Percentiles rank a stretch among this genome's conserved stretches.
phyloP scores from a whole-genome alignment of 2,113 vertebrate species.

The Mesembrinibis cayennensis region DNA sequence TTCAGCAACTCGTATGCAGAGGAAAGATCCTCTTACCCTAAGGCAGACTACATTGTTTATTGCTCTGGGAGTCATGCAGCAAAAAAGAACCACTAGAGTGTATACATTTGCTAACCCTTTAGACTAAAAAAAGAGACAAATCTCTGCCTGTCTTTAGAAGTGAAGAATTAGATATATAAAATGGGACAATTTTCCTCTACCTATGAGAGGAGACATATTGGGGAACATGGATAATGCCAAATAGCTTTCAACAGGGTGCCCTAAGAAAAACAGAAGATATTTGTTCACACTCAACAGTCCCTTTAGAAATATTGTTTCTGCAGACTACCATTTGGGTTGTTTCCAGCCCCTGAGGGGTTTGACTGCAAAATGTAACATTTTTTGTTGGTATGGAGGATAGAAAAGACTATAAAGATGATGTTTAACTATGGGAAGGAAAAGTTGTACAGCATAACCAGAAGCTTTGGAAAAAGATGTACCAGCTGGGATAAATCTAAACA shows the following conservation, averaged over 20 bases:
- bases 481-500: not conserved
- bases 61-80: not conserved
- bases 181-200: not conserved
- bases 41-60: not conserved
- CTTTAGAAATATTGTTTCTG: conserved; percentile 51
- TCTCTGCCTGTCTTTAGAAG: not conserved
- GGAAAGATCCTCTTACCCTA: not conserved
- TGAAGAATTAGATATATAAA: not conserved
- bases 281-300: conserved; percentile 59
- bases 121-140: not conserved
- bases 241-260: conserved; percentile 47
- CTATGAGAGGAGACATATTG: not conserved
- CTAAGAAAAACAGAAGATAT: conserved; percentile 47
- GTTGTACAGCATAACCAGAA: not conserved
- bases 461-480: not conserved
- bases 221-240: conserved; percentile 13
- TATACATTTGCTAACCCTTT: not conserved
- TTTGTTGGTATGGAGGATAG: not conserved
- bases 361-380: conserved; percentile 28
- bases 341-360: conserved; percentile 43
- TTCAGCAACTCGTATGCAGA: not conserved
- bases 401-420: not conserved
- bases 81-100: not conserved
- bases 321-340: conserved; percentile 33
- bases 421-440: not conserved